phyloP scores from a whole-genome alignment of 2,888 invertebrate species.

The Macaria notata region DNA sequence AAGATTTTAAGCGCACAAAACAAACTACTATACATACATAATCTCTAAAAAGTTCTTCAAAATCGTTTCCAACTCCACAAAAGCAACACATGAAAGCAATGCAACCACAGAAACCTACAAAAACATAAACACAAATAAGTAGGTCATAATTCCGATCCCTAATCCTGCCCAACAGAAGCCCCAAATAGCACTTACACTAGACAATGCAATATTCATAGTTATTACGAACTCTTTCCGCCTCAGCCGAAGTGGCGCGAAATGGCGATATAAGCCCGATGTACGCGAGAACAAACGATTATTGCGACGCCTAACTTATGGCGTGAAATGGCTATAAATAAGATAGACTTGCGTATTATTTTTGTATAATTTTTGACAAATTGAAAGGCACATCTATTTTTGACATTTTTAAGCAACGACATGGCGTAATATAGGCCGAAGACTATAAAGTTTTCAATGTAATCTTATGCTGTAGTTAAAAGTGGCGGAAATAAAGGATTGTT shows the following conservation, averaged over 20 bases:
- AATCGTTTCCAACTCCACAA: no score
- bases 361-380: neutral
- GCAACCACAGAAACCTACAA: no score
- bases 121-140: no score
- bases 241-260: slow-evolving; percentile 29
- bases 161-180: neutral
- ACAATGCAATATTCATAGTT: slow-evolving; percentile 27
- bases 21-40: no score
- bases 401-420: no score
- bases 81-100: no score
- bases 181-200: slow-evolving; percentile 9
- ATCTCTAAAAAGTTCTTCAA: no score
- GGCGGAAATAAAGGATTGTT: slow-evolving; percentile 55
- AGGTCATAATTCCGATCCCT: no score
- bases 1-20: no score
- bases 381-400: neutral
- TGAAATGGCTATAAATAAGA: slow-evolving; percentile 37
- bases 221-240: slow-evolving; percentile 36
- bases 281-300: slow-evolving; percentile 56
- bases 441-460: no score
- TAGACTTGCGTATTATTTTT: slow-evolving; percentile 28
- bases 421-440: no score
- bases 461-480: no score
- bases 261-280: slow-evolving; percentile 49
- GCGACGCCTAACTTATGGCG: slow-evolving; percentile 55